phyloP scores from a whole-genome alignment of 1,140 invertebrate species.

The Drosophila repletoides region DNA sequence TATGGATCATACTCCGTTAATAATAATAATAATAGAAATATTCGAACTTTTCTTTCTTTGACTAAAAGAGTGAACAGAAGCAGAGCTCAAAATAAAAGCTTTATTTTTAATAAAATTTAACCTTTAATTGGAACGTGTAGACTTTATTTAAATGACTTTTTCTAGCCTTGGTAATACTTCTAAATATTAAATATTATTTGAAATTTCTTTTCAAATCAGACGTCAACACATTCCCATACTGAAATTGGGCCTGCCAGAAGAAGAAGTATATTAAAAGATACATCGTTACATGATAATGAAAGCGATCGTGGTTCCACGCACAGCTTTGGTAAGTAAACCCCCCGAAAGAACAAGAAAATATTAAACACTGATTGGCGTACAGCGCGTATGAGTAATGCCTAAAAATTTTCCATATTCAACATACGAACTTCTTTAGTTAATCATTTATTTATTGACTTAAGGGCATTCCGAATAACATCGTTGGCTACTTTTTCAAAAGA shows the following conservation, averaged over 20 bases:
- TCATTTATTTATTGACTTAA: slow-evolving; percentile 9
- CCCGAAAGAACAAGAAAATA: background rate
- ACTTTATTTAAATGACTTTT: too few species aligned
- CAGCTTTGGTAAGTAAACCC: slow-evolving; percentile 64
- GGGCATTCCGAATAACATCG: background rate
- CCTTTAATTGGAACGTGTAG: too few species aligned
- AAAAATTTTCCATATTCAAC: slow-evolving; percentile 11
- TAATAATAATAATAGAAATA: too few species aligned
- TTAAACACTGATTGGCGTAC: background rate
- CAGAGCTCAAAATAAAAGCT: too few species aligned
- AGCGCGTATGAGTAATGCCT: slow-evolving; percentile 17
- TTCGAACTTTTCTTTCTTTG: too few species aligned
- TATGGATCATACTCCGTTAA: too few species aligned
- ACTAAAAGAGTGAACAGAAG: too few species aligned
- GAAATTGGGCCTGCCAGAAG: slow-evolving; percentile 84
- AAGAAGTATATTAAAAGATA: slow-evolving; percentile 86
- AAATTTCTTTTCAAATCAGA: slow-evolving; percentile 43
- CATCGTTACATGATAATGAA: slow-evolving; percentile 64
- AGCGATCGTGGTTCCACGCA: slow-evolving; percentile 72
- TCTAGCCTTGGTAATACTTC: too few species aligned
- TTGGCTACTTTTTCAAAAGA: slow-evolving; percentile 16
- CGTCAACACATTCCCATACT: slow-evolving; percentile 73
- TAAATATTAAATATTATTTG: background rate
- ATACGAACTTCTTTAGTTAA: background rate
- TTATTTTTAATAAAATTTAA: too few species aligned